A percentile compares a stretch with the other conserved stretches of the same genome.
phyloP scores from a whole-genome alignment of 2,113 vertebrate species.

The Rattus rattus region DNA sequence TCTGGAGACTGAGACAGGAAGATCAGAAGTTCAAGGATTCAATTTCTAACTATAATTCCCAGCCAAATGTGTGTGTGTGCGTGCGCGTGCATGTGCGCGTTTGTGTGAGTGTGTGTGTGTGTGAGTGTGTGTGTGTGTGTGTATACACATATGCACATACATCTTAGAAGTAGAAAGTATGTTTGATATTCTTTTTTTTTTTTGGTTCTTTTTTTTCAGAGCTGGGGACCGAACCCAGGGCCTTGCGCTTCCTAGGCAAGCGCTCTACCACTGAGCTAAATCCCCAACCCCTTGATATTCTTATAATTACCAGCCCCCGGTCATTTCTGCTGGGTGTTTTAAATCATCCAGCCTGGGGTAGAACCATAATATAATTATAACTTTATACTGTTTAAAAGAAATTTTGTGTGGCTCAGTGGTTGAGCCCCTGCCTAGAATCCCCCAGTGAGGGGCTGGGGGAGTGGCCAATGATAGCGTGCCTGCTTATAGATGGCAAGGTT shows the following conservation, averaged over 20 bases:
- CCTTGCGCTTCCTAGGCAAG: too few species aligned
- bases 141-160: neutral
- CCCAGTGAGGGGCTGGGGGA: too few species aligned
- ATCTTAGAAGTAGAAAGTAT: neutral
- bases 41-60: neutral
- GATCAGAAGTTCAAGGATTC: neutral
- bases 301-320: neutral
- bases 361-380: neutral
- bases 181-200: too few species aligned
- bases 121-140: neutral
- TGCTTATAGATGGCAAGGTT: neutral
- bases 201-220: too few species aligned
- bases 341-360: neutral
- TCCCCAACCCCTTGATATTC: too few species aligned
- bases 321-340: neutral
- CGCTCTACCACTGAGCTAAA: too few species aligned
- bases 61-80: neutral
- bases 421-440: neutral
- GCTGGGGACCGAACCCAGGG: too few species aligned
- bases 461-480: neutral
- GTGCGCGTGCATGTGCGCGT: too few species aligned
- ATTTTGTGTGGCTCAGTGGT: neutral
- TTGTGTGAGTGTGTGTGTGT: too few species aligned
- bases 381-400: constrained; percentile 37
- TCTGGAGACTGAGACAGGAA: neutral